Percentiles rank a stretch among this genome's conserved stretches.
Evolutionary conservation across 2,797 vertebrate species (phyloP).

Genomic region (Gastrophryne carolinensis): DNA sequence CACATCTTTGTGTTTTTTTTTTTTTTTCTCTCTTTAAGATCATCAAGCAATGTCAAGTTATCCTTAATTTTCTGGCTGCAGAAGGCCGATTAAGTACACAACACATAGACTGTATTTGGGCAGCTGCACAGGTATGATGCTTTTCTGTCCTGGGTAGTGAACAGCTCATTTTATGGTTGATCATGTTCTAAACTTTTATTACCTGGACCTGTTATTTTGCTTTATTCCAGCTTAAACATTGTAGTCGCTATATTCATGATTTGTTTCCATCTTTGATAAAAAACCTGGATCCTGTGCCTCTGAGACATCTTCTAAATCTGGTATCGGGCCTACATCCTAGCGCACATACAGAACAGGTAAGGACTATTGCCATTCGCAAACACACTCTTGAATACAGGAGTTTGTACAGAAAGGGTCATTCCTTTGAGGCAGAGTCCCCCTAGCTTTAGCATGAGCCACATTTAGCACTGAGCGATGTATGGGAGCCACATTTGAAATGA

Average conservation of each 20-base stretch:
- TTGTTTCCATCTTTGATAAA: slow-evolving; percentile 97
- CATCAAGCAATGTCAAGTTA: slow-evolving; percentile 99
- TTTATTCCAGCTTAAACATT: slow-evolving; percentile 87
- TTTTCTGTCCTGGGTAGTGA: not conserved
- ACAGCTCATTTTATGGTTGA: not conserved
- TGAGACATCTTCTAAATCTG: slow-evolving; percentile 93
- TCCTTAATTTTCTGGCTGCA: slow-evolving; percentile 97
- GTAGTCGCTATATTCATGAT: slow-evolving; percentile 97
- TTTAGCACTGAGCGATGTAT: too few relatives aligned
- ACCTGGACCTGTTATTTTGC: not conserved
- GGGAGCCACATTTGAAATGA: too few relatives aligned
- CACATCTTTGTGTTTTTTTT: too few relatives aligned
- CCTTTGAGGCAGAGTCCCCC: too few relatives aligned
- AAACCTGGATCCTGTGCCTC: slow-evolving; percentile 97
- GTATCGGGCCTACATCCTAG: slow-evolving; percentile 95
- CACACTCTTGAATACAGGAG: too few relatives aligned
- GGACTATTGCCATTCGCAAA: not conserved
- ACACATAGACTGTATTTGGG: slow-evolving; percentile 98
- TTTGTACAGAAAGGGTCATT: too few relatives aligned
- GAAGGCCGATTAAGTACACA: slow-evolving; percentile 95
- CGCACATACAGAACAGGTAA: slow-evolving; percentile 96
- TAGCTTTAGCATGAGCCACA: too few relatives aligned
- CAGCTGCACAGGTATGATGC: slow-evolving; percentile 87
- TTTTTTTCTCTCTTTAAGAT: slow-evolving; percentile 76
- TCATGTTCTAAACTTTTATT: too few relatives aligned